Evolutionary conservation across 2,113 vertebrate species (phyloP).

Genomic region (Collichthys lucidus): DNA sequence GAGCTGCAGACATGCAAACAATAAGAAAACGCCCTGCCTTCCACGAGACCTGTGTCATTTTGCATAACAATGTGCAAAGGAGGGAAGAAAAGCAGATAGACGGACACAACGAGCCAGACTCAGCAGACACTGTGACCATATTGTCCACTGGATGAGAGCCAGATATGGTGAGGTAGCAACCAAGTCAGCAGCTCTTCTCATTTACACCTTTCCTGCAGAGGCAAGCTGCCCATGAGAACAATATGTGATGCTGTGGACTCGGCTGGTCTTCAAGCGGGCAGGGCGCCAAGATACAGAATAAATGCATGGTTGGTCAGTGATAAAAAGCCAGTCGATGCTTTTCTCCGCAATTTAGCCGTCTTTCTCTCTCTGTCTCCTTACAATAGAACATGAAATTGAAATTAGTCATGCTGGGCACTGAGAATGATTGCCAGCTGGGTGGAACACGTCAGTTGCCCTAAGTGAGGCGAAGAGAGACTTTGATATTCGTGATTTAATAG

Average conservation of each 20-base stretch:
- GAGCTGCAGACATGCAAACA: not conserved
- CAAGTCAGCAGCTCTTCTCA: constrained; percentile 54
- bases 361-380: constrained; percentile 34
- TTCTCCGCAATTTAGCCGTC: constrained; percentile 38
- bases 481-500: constrained; percentile 18
- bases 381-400: constrained; percentile 52
- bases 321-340: not conserved
- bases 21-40: not conserved
- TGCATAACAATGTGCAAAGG: not conserved
- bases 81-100: not conserved
- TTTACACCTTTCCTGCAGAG: constrained; percentile 69
- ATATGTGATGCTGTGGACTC: constrained; percentile 49
- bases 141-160: constrained; percentile 56
- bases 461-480: constrained; percentile 18
- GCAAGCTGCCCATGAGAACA: constrained; percentile 65
- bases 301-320: constrained; percentile 27
- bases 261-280: constrained; percentile 24
- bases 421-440: constrained; percentile 52
- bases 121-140: constrained; percentile 41
- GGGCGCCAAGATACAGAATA: constrained; percentile 28
- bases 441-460: constrained; percentile 15
- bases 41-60: constrained; percentile 2
- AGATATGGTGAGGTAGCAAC: constrained; percentile 48
- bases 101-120: constrained; percentile 33
- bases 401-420: constrained; percentile 50